A percentile compares a stretch with the other conserved stretches of the same genome.
Evolutionary conservation across 2,797 vertebrate species (phyloP).

Genomic region (Platyrinchus mystaceus): DNA sequence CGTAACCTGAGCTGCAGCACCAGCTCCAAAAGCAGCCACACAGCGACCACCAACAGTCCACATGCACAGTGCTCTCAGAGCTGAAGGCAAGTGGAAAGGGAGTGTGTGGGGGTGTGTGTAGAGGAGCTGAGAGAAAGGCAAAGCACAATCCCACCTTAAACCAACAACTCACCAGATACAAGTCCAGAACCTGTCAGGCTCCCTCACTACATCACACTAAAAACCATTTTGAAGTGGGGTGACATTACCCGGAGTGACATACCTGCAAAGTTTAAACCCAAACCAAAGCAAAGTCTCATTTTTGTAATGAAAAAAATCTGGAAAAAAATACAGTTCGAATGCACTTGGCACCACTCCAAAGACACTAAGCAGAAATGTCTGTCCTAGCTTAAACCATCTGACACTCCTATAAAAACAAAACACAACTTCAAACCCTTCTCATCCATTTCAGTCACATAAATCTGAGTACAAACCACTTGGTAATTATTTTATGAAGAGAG

Average conservation of each 20-base stretch:
- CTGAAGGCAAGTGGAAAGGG: not conserved
- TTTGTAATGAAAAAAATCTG: not conserved
- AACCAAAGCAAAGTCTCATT: not conserved
- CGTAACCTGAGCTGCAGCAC: not conserved
- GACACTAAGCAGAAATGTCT: not conserved
- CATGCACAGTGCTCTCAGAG: rapidly evolving
- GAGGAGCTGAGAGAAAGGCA: not conserved
- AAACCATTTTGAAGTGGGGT: not conserved
- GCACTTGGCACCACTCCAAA: not conserved
- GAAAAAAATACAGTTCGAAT: not conserved
- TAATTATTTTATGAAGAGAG: not conserved
- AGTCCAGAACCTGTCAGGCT: not conserved
- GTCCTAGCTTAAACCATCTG: not conserved
- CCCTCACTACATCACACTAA: not conserved
- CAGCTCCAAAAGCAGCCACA: not conserved
- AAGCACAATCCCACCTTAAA: not conserved
- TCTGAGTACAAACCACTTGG: not conserved
- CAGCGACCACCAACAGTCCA: not conserved
- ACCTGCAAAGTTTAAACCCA: not conserved
- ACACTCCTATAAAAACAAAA: not conserved
- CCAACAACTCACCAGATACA: not conserved
- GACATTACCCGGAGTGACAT: not conserved
- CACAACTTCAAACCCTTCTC: not conserved
- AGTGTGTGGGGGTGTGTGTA: rapidly evolving
- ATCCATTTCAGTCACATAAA: not conserved